Conservation (phyloP, 1,140 invertebrate genomes). For the Drosophila arizonae region DNA sequence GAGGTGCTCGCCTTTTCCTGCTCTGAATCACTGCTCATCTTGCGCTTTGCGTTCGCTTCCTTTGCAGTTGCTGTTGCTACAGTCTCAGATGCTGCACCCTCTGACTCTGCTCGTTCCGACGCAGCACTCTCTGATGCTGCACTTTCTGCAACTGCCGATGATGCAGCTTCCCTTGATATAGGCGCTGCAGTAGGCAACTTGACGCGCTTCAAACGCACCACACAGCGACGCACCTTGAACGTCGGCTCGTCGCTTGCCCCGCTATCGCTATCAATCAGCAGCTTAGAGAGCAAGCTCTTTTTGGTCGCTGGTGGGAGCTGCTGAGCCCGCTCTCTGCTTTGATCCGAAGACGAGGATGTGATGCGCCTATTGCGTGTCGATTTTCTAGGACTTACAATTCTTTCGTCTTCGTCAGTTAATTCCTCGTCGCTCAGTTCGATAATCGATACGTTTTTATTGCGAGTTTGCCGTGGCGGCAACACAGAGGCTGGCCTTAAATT, state of each 20-base stretch:
- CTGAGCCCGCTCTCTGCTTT: not conserved
- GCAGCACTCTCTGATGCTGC: not conserved
- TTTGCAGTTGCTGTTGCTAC: not conserved
- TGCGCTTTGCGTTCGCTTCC: conserved; percentile 7
- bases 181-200: not conserved
- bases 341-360: conserved; percentile 10
- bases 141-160: not conserved
- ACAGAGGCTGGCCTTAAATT: conserved; percentile 8
- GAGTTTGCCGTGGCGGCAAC: conserved; percentile 29
- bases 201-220: conserved; percentile 58
- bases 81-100: not conserved
- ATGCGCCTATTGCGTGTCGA: conserved; percentile 1
- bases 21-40: conserved; percentile 64
- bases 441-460: conserved; percentile 55
- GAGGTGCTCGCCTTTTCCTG: conserved; percentile 64
- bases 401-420: conserved; percentile 9
- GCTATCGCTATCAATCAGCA: conserved; percentile 34
- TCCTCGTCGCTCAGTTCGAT: conserved; percentile 65
- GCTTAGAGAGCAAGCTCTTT: conserved; percentile 31
- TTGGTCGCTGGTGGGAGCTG: not conserved
- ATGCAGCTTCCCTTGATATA: not conserved
- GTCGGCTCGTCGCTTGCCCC: conserved; percentile 9
- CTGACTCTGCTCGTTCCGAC: not conserved
- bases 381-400: not conserved
- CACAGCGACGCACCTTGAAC: conserved; percentile 37